phyloP scores from a whole-genome alignment of 2,888 invertebrate genomes.

The Ectemnius lituratus region DNA sequence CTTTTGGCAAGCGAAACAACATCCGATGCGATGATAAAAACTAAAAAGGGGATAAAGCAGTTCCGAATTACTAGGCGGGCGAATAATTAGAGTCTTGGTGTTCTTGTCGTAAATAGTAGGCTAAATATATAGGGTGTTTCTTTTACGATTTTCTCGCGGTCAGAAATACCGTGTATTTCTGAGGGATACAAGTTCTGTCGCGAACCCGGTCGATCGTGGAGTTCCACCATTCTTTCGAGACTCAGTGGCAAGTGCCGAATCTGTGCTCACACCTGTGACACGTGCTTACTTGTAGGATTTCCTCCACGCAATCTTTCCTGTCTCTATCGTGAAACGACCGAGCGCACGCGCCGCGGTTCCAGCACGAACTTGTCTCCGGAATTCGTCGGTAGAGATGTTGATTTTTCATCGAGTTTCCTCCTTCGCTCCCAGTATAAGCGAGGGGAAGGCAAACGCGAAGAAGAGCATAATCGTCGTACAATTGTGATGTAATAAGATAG shows the following conservation, averaged over 20 bases:
- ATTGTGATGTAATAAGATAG: slow-evolving; percentile 61
- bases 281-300: slow-evolving; percentile 9
- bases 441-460: slow-evolving; percentile 54
- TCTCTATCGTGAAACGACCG: too few relatives aligned
- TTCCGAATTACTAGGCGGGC: slow-evolving; percentile 31
- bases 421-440: slow-evolving; percentile 48
- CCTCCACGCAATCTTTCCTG: slow-evolving; percentile 19
- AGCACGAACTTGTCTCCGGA: slow-evolving; percentile 46
- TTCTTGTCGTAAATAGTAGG: slow-evolving; percentile 39
- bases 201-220: slow-evolving; percentile 22
- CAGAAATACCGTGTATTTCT: slow-evolving; percentile 44
- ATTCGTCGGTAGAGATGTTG: slow-evolving; percentile 43
- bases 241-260: neutral
- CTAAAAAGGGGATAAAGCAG: slow-evolving; percentile 10
- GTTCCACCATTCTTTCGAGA: slow-evolving; percentile 13
- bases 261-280: neutral
- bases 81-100: slow-evolving; percentile 40
- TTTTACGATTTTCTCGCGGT: slow-evolving; percentile 26
- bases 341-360: too few relatives aligned
- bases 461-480: slow-evolving; percentile 59
- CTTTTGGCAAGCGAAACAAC: too few relatives aligned
- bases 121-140: slow-evolving; percentile 29
- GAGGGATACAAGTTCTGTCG: slow-evolving; percentile 41
- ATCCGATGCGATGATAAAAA: neutral
- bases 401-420: slow-evolving; percentile 51